Evolutionary conservation across 2,797 vertebrate genomes (phyloP), one percentile per base, ranked within the genome.

Genomic region (Salarias fasciatus): DNA sequence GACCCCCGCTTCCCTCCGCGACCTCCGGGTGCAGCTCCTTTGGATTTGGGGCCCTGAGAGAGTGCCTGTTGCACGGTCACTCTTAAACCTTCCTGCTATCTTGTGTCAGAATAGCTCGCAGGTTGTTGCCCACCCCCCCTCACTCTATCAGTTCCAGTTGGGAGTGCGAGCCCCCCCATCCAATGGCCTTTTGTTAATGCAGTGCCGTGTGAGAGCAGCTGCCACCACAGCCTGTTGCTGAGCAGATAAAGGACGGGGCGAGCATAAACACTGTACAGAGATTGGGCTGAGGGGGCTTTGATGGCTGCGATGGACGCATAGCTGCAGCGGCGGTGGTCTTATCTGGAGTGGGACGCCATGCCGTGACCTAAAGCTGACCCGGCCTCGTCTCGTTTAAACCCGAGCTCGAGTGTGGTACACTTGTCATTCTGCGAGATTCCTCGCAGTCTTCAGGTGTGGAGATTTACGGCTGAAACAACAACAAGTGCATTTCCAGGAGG

Each of bases 201-300:
- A 5, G 67, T 80, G 78, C 80, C 74, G 80, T 83, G 75, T 43
- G 85, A 85, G 88, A 88, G 79, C 82, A 89, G 88, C 87, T 90
- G 89, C 66, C 55, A 75, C 57, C 36, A 31, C 45, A 59, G 69
- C 74, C 80, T 91, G 88, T 92, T 92, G 89, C 91, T 71, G 88
- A 84, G 89, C 85, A 91, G 89, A 93, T 91, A 87, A 82, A 82
- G 33, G 33, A 28, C 28, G 36, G 67, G 0, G 58, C 44, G 79
- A 67, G 82, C 11, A 36, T 69, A 41, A 80, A 88, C 80, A 79
- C 80, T 72, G 31, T 75, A 31, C 80, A 77, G 71, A 79, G 75
- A 61, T 73, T 60, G 49, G 38, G 29, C 43, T 46, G 12, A 6
- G 13, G 31, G 18, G 40, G 57, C 77, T 80, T 83, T 80, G 81